Evolutionary conservation across 2,113 vertebrate genomes (phyloP).

Genomic region (Upupa epops): DNA sequence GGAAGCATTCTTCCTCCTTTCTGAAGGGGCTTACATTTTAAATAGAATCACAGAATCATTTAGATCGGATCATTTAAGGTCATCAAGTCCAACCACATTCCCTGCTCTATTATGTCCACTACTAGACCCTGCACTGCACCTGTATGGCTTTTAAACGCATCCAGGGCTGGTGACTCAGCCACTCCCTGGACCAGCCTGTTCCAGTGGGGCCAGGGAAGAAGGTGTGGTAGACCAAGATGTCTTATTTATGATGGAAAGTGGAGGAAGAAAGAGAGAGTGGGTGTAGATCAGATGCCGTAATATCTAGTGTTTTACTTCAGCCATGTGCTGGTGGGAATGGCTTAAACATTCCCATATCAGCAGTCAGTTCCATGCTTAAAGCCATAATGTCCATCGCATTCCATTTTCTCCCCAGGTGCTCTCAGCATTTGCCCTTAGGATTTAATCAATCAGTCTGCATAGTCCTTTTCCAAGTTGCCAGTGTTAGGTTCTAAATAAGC

Average conservation of each 20-base stretch:
- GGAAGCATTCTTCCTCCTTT: not conserved
- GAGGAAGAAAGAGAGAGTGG: not conserved
- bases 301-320: not conserved
- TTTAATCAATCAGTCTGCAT: conserved; percentile 18
- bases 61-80: no score
- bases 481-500: not conserved
- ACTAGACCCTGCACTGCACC: no score
- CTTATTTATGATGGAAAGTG: not conserved
- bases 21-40: not conserved
- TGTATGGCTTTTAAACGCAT: no score
- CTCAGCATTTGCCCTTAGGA: not conserved
- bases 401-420: not conserved
- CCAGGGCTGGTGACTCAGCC: no score
- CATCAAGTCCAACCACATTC: no score
- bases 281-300: not conserved
- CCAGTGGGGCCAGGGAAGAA: not conserved
- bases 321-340: not conserved
- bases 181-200: no score
- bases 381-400: not conserved
- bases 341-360: not conserved
- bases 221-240: not conserved
- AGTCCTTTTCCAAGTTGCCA: not conserved
- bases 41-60: not conserved
- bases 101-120: no score
- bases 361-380: not conserved